Percentiles rank a stretch among this genome's conserved stretches.
Evolutionary conservation across 1,140 invertebrate species (phyloP).

Genomic region (Drosophila tsacasi): DNA sequence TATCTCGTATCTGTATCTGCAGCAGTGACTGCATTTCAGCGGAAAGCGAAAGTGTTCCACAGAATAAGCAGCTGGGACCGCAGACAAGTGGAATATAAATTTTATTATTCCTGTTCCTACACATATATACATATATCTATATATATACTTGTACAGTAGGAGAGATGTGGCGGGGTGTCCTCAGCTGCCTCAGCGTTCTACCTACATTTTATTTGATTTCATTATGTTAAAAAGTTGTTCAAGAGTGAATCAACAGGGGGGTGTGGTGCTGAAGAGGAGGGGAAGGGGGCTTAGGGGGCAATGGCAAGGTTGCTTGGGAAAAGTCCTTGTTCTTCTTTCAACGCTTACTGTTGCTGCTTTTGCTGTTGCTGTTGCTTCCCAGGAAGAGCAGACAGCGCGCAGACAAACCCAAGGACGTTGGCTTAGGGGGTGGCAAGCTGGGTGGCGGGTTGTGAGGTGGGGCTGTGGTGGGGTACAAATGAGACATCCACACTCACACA

Average conservation of each 20-base stretch:
- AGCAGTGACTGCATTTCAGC: conserved; percentile 22
- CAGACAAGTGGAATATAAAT: conserved; percentile 67
- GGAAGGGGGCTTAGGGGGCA: not conserved
- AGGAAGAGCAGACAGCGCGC: conserved; percentile 67
- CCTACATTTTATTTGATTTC: conserved; percentile 84
- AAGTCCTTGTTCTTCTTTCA: conserved; percentile 43
- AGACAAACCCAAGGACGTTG: conserved; percentile 61
- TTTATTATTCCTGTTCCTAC: conserved; percentile 54
- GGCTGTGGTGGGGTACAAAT: conserved; percentile 27
- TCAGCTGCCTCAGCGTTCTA: conserved; percentile 66
- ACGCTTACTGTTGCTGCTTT: not conserved
- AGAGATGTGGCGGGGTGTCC: conserved; percentile 11
- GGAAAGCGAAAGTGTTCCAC: conserved; percentile 68
- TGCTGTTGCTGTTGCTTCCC: conserved; percentile 30
- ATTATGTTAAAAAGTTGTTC: conserved; percentile 83
- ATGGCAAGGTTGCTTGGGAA: conserved; percentile 45
- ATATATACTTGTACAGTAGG: not conserved
- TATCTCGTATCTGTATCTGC: conserved; percentile 14
- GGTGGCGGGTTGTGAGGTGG: conserved; percentile 10
- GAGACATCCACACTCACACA: conserved; percentile 45
- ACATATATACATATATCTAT: not conserved
- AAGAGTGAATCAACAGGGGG: conserved; percentile 67
- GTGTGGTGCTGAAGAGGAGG: not conserved
- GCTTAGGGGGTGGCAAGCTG: conserved; percentile 22
- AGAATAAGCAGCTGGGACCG: conserved; percentile 48